These are phyloP conservation scores for Moxostoma hubbsi DNA, from an alignment of 2,797 vertebrate genomes.

Conservation along the genomic window DNA sequence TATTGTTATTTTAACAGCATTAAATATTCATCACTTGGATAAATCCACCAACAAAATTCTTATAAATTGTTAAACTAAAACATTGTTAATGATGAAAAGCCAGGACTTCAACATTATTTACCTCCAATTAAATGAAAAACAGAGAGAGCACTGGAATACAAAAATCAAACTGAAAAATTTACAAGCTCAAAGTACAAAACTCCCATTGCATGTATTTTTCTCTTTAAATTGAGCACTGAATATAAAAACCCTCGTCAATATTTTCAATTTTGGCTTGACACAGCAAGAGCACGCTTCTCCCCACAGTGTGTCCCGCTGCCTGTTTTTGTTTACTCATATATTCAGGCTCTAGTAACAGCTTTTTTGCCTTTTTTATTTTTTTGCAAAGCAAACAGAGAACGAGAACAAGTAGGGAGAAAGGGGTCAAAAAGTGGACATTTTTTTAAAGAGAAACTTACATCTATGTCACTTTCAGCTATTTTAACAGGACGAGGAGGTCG, in stretches of 20 bases:
- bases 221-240: conserved; percentile 78
- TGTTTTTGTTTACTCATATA: conserved; percentile 69
- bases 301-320: conserved; percentile 61
- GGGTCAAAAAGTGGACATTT: conserved; percentile 48
- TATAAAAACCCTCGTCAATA: conserved; percentile 77
- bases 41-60: conserved; percentile 79
- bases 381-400: conserved; percentile 13
- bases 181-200: conserved; percentile 80
- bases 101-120: conserved; percentile 81
- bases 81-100: conserved; percentile 85
- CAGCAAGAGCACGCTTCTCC: conserved; percentile 68
- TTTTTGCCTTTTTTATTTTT: neutral
- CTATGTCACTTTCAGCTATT: conserved; percentile 95
- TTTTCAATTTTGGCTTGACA: conserved; percentile 69
- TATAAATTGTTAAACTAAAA: conserved; percentile 87
- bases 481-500: conserved; percentile 88
- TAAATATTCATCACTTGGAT: conserved; percentile 81
- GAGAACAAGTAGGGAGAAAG: conserved; percentile 37
- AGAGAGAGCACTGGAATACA: conserved; percentile 64
- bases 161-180: conserved; percentile 86
- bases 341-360: conserved; percentile 9
- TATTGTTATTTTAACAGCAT: conserved; percentile 86
- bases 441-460: conserved; percentile 83
- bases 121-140: conserved; percentile 76
- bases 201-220: conserved; percentile 85